Percentiles rank a stretch among this genome's conserved stretches.
Evolutionary conservation across 1,140 invertebrate species (phyloP).

Genomic region (Frieseomelitta varia): DNA sequence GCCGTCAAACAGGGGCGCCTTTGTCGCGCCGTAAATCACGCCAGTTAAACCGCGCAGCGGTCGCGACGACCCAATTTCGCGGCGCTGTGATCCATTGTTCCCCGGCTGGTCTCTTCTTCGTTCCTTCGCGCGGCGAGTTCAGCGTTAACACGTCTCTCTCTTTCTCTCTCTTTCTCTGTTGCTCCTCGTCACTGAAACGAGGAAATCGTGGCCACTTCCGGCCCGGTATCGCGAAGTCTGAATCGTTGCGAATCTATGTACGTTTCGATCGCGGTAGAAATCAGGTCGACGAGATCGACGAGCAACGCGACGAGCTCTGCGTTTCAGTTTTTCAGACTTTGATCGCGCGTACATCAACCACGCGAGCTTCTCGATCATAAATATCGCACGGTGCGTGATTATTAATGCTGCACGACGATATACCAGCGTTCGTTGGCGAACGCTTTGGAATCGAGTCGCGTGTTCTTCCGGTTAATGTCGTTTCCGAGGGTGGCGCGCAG

Average conservation of each 20-base stretch:
- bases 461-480: constrained; percentile 26
- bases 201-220: no score
- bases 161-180: no score
- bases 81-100: constrained; percentile 13
- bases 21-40: not conserved
- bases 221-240: no score
- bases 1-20: not conserved
- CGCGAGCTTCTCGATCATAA: constrained; percentile 1
- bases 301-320: not conserved
- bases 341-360: constrained; percentile 46
- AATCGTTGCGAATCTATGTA: no score
- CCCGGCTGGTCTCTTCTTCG: constrained; percentile 7
- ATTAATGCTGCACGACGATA: constrained; percentile 53
- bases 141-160: not conserved
- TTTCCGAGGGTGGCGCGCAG: not conserved
- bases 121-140: not conserved
- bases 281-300: no score
- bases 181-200: no score
- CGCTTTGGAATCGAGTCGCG: not conserved
- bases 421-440: constrained; percentile 9
- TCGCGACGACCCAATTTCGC: constrained; percentile 14
- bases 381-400: constrained; percentile 35
- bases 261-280: no score
- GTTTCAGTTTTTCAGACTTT: constrained; percentile 38
- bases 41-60: constrained; percentile 1